Percentiles rank a stretch among this genome's conserved stretches.
Conservation (phyloP, 1,140 invertebrate species). For the Solen grandis region DNA sequence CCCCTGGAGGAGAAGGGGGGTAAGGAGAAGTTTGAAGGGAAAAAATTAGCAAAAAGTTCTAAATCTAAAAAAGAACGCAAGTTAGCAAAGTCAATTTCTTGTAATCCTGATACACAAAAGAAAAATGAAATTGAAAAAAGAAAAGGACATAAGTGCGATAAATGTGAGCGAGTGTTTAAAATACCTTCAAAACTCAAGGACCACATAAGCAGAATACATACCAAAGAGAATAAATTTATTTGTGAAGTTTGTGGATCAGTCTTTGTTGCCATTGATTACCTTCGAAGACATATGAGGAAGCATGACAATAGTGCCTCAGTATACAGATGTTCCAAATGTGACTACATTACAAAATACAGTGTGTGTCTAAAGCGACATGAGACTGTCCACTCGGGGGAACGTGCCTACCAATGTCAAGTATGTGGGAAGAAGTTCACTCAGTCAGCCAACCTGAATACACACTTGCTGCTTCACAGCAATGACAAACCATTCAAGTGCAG, state of each 20-base stretch:
- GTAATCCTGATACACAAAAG: too few species aligned
- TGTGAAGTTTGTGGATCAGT: conserved; percentile 21
- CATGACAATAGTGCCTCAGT: conserved; percentile 1
- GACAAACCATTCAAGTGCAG: conserved; percentile 76
- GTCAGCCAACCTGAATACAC: conserved; percentile 19
- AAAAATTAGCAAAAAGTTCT: too few species aligned
- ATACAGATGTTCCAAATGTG: conserved; percentile 52
- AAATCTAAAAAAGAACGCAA: too few species aligned
- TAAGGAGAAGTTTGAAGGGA: too few species aligned
- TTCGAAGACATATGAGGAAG: conserved; percentile 20
- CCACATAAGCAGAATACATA: too few species aligned
- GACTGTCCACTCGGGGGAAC: conserved; percentile 64
- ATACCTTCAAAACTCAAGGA: too few species aligned
- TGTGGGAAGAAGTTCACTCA: background rate
- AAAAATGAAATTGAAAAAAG: too few species aligned
- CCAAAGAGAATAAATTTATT: conserved; percentile 25
- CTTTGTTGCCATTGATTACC: conserved; percentile 13
- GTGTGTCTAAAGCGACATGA: conserved; percentile 58
- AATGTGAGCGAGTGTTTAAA: too few species aligned
- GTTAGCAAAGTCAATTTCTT: too few species aligned
- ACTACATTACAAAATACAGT: conserved; percentile 58
- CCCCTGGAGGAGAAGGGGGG: too few species aligned
- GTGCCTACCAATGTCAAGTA: conserved; percentile 50
- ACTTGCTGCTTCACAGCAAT: conserved; percentile 76
- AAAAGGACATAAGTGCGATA: too few species aligned